Base-by-base conservation (phyloP, 1,140 invertebrate genomes). In the Stratiolaelaps scimitus region DNA sequence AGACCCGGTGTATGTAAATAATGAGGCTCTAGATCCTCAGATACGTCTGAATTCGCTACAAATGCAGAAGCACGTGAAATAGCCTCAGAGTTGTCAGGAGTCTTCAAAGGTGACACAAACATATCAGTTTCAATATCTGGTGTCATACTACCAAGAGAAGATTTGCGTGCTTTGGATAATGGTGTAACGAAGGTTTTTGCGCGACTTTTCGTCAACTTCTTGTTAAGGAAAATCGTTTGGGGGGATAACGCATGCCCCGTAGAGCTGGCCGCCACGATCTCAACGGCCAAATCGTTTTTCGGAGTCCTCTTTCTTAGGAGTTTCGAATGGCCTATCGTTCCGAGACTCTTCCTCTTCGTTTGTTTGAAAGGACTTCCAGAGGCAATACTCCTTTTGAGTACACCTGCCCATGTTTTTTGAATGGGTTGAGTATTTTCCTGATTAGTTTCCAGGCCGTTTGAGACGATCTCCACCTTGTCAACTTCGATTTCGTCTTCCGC, bases 51-150 rank as follows among this genome's bases (percentile, higher is more conserved):
- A 10, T 40, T 40, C 4, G 34, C 34, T 34, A 60, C 53, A 60
- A 60, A 60, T 15, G 26, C 53, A 34, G 26, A 34, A 2, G 53
- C 53, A 19, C 53, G 53, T 20, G 26, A 26, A 17, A 60, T 26
- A 1, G 53, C 53, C 53, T 60, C 53, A 26, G 53, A 60, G 20
- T 60, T 60, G 53, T 60, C 53, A 23, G 53, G 53, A 10, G 53
- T 60, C 15, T 60, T 60, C 15, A 60, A 60, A 6, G 53, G 53
- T 29, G 53, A 60, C 26, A 60, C 53, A 23, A 60, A 60, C 53
- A 60, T 60, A 26, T 60, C 53, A 15, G 34, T 17, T 2, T 60
- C 53, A 1, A 60, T 60, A 34, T 60, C 53, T 19, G 26, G 53
- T 26, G 53, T 60, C 34, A 29, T 60, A 23, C 34, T 60, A 17